Conservation (phyloP, 2,888 invertebrate genomes). For the Tridacna gigas region DNA sequence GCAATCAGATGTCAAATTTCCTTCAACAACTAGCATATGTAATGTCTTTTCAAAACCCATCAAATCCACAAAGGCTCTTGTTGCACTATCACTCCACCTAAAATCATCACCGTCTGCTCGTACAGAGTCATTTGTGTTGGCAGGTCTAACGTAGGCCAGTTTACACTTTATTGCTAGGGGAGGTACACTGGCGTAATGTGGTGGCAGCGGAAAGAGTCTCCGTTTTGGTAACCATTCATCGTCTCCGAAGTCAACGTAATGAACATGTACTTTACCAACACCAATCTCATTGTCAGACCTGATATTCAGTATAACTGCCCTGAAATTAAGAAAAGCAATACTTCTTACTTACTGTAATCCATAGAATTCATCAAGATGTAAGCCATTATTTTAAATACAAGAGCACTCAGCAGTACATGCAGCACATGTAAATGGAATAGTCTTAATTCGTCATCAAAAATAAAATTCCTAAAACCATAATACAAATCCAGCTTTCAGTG, state of each 20-base stretch:
- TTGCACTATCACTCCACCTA: conserved; percentile 60
- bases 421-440: too few relatives aligned
- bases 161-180: conserved; percentile 95
- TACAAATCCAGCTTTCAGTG: too few relatives aligned
- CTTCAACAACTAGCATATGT: conserved; percentile 66
- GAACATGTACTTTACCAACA: conserved; percentile 85
- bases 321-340: conserved; percentile 13
- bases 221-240: conserved; percentile 89
- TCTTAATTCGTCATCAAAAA: too few relatives aligned
- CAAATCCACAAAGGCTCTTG: conserved; percentile 52
- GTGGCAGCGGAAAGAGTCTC: conserved; percentile 89
- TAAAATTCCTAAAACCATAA: too few relatives aligned
- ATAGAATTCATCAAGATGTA: too few relatives aligned
- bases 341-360: neutral
- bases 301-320: conserved; percentile 39
- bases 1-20: conserved; percentile 38
- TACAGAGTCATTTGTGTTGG: neutral
- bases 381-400: too few relatives aligned
- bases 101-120: neutral
- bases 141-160: conserved; percentile 87
- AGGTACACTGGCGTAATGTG: conserved; percentile 90
- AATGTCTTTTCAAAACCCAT: conserved; percentile 65
- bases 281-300: conserved; percentile 26
- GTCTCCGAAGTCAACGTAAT: conserved; percentile 95
- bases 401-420: too few relatives aligned